Percentiles rank a stretch among this genome's conserved stretches.
Conservation (phyloP, 2,888 invertebrate species). For the Limenitis arthemis region DNA sequence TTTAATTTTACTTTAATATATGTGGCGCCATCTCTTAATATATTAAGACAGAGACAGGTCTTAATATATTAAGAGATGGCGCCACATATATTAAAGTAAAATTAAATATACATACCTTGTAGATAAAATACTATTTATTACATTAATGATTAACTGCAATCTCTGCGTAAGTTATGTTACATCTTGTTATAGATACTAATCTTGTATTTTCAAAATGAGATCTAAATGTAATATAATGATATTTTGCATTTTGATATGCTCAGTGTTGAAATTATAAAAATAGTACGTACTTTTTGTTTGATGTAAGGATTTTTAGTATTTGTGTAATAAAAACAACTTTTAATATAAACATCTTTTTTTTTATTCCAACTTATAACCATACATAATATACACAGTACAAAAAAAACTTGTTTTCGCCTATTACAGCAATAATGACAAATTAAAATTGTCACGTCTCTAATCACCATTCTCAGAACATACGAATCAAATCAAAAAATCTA, state of each 20-base stretch:
- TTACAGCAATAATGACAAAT: constrained; percentile 70
- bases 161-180: too few species aligned
- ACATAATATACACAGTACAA: constrained; percentile 89
- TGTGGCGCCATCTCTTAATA: constrained; percentile 20
- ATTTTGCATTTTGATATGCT: neutral
- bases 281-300: neutral
- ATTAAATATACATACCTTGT: too few species aligned
- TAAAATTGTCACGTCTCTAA: constrained; percentile 63
- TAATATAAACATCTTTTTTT: constrained; percentile 70
- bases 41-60: neutral
- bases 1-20: neutral
- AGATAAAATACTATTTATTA: too few species aligned
- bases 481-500: constrained; percentile 69
- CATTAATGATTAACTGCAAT: too few species aligned
- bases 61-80: constrained; percentile 19
- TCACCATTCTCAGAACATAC: constrained; percentile 59
- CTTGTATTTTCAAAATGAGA: too few species aligned
- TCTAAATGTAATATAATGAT: too few species aligned
- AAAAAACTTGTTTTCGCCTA: constrained; percentile 77
- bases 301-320: neutral
- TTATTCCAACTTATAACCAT: constrained; percentile 80
- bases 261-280: neutral
- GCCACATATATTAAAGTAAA: neutral
- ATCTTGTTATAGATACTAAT: too few species aligned
- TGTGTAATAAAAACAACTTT: constrained; percentile 37